phyloP scores from a whole-genome alignment of 2,888 invertebrate species.

The Drosophila niveifrons region DNA sequence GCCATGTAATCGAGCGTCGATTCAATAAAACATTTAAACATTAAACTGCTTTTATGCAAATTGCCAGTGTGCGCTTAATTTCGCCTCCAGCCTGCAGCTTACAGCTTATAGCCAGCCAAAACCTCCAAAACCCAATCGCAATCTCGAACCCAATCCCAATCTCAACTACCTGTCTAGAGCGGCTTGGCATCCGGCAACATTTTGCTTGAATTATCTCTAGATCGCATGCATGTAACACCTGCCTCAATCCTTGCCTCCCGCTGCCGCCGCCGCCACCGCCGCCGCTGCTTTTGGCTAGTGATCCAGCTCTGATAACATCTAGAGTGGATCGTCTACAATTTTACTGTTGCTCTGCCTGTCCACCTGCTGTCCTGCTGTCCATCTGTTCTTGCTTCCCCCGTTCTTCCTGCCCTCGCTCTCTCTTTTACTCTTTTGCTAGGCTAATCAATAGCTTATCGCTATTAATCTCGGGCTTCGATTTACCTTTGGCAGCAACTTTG shows the following conservation, averaged over 20 bases:
- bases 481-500: constrained; percentile 76
- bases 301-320: constrained; percentile 61
- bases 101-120: background rate
- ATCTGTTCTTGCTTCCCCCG: background rate
- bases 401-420: background rate
- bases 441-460: constrained; percentile 82
- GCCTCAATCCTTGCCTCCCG: constrained; percentile 31
- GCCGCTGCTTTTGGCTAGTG: background rate
- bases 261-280: background rate
- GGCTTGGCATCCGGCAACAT: constrained; percentile 52
- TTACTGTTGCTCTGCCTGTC: constrained; percentile 45
- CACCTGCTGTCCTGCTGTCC: background rate
- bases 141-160: background rate
- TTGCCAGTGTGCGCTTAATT: constrained; percentile 80
- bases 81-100: constrained; percentile 19
- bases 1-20: constrained; percentile 73
- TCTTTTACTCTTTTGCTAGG: constrained; percentile 6
- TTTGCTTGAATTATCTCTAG: constrained; percentile 71
- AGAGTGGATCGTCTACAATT: constrained; percentile 68
- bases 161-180: constrained; percentile 4
- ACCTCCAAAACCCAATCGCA: background rate
- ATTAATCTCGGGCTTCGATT: constrained; percentile 81
- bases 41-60: constrained; percentile 84
- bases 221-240: constrained; percentile 79
- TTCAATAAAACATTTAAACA: constrained; percentile 83